Conservation (phyloP, 2,797 vertebrate genomes). For the Euphonia xanthogaster region DNA sequence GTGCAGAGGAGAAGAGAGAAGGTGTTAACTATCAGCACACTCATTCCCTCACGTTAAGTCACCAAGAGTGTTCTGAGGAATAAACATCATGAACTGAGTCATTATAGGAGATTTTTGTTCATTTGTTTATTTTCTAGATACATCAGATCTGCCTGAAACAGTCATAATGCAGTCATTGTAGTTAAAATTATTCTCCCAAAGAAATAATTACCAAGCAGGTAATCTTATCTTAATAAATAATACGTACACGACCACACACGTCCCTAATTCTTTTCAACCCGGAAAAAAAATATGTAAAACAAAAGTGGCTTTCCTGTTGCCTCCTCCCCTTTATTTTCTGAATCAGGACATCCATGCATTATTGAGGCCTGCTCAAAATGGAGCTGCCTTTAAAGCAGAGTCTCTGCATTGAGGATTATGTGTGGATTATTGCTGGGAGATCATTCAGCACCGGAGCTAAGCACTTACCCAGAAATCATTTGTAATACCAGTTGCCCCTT, state of each 20-base stretch:
- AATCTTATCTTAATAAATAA: conserved; percentile 18
- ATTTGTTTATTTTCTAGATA: background rate
- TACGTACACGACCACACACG: background rate
- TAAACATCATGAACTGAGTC: background rate
- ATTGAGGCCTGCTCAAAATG: conserved; percentile 16
- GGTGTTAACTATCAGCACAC: background rate
- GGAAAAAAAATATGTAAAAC: background rate
- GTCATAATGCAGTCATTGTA: background rate
- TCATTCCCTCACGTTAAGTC: background rate
- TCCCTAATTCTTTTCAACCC: background rate
- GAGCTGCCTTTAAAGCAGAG: background rate
- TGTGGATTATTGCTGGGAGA: conserved; percentile 51
- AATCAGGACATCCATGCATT: background rate
- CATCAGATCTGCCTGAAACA: background rate
- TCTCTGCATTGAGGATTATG: conserved; percentile 16
- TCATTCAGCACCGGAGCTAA: background rate
- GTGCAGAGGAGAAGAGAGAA: background rate
- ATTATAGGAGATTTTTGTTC: background rate
- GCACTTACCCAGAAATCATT: conserved; percentile 40
- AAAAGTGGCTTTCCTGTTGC: background rate
- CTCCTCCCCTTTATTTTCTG: background rate
- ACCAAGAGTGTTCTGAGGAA: background rate
- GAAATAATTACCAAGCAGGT: conserved; percentile 6
- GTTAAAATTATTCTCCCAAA: conserved; percentile 16
- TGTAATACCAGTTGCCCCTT: conserved; percentile 43